These are phyloP conservation scores for Cyclargus thomasi DNA, from an alignment of 1,140 invertebrate genomes.

Conservation along the genomic window DNA sequence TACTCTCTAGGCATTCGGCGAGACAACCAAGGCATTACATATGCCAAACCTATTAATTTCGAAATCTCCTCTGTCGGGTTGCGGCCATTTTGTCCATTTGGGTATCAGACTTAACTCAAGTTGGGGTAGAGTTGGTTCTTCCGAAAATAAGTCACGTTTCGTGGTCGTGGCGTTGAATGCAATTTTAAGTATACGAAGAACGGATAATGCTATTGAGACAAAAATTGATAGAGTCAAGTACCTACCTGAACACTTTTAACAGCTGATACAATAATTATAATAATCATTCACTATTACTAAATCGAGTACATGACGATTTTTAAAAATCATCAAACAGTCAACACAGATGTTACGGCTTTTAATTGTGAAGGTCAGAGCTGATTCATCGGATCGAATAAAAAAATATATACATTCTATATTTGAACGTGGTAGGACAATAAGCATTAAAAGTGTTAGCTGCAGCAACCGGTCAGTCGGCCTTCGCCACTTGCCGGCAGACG, in stretches of 20 bases:
- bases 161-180: background rate
- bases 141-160: background rate
- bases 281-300: no score
- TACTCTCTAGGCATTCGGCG: no score
- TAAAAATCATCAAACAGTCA: background rate
- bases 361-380: background rate
- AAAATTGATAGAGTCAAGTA: background rate
- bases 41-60: no score
- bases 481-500: conserved; percentile 40
- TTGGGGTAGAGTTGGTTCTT: no score
- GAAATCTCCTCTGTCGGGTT: no score
- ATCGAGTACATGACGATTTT: no score
- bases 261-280: background rate
- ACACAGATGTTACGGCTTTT: background rate
- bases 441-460: conserved; percentile 16
- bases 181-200: background rate
- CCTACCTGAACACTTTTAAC: background rate
- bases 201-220: background rate
- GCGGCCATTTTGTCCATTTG: no score
- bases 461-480: conserved; percentile 57
- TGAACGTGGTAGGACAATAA: background rate
- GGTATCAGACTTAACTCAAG: no score
- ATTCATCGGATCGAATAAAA: background rate
- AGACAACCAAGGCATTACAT: no score
- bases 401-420: background rate